Conservation (phyloP, 2,113 vertebrate species). For the Ramphastos sulfuratus region DNA sequence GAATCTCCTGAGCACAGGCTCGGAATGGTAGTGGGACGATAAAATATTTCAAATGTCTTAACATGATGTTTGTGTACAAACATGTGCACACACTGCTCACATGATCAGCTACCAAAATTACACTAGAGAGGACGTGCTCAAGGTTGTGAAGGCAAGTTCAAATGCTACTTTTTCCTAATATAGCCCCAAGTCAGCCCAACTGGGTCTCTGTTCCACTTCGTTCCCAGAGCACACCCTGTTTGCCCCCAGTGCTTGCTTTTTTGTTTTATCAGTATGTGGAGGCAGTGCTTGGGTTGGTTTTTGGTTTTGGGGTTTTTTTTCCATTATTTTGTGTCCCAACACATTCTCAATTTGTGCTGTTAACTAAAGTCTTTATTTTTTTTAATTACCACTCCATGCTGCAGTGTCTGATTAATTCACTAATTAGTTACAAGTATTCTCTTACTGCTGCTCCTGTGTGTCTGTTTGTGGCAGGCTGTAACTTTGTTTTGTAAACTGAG, state of each 20-base stretch:
- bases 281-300: not conserved
- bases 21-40: not conserved
- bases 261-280: not conserved
- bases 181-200: not conserved
- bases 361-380: not conserved
- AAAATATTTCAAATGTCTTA: slow-evolving; percentile 13
- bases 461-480: not conserved
- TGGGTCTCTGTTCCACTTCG: not conserved
- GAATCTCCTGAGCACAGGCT: not conserved
- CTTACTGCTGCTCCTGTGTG: not conserved
- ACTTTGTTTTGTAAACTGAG: not conserved
- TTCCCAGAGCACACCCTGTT: not conserved
- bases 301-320: not conserved
- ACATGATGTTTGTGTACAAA: slow-evolving; percentile 20
- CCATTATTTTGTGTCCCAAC: not conserved
- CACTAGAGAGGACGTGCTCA: slow-evolving; percentile 28
- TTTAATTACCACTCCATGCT: not conserved
- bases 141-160: slow-evolving; percentile 25
- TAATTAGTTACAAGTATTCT: not conserved
- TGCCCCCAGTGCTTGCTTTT: not conserved
- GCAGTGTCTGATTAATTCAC: not conserved
- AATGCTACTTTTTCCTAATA: slow-evolving; percentile 18
- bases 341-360: not conserved
- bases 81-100: not conserved
- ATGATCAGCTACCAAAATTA: slow-evolving; percentile 48